Evolutionary conservation across 2,797 vertebrate genomes (phyloP).

Genomic region (Streptopelia turtur): DNA sequence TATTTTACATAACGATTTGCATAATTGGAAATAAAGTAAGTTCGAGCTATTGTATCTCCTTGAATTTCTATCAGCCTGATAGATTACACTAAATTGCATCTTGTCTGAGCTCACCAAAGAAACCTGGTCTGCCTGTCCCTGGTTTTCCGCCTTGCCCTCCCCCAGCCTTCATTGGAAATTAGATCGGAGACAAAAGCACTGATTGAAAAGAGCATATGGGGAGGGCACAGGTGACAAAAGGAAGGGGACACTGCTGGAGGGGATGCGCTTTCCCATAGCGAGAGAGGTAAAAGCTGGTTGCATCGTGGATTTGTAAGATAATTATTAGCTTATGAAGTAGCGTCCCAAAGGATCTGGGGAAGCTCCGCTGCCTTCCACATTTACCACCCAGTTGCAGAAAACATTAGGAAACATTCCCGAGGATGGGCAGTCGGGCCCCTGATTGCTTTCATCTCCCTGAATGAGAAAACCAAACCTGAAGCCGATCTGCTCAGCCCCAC

Average conservation of each 20-base stretch:
- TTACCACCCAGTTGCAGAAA: not conserved
- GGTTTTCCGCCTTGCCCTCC: not conserved
- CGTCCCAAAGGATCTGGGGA: not conserved
- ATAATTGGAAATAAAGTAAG: conserved; percentile 56
- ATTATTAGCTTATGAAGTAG: conserved; percentile 31
- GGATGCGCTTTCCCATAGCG: not conserved
- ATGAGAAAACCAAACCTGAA: conserved; percentile 60
- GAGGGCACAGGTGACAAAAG: conserved; percentile 45
- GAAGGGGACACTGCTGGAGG: conserved; percentile 8
- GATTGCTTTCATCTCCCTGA: conserved; percentile 47
- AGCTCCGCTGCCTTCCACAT: not conserved
- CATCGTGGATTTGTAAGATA: conserved; percentile 23
- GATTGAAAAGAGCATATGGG: conserved; percentile 45
- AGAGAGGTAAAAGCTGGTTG: conserved; percentile 16
- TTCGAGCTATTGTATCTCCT: conserved; percentile 9
- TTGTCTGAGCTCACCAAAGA: conserved; percentile 6
- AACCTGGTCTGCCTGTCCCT: not conserved
- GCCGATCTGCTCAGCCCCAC: conserved; percentile 16
- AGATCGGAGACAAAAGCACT: conserved; percentile 5
- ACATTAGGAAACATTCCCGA: conserved; percentile 18
- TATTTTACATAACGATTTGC: conserved; percentile 39
- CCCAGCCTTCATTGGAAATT: conserved; percentile 17
- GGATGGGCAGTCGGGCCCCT: not conserved
- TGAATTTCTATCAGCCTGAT: conserved; percentile 47
- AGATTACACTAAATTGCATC: conserved; percentile 10